Conservation (phyloP, 2,888 invertebrate genomes). For the Andrena fulva region DNA sequence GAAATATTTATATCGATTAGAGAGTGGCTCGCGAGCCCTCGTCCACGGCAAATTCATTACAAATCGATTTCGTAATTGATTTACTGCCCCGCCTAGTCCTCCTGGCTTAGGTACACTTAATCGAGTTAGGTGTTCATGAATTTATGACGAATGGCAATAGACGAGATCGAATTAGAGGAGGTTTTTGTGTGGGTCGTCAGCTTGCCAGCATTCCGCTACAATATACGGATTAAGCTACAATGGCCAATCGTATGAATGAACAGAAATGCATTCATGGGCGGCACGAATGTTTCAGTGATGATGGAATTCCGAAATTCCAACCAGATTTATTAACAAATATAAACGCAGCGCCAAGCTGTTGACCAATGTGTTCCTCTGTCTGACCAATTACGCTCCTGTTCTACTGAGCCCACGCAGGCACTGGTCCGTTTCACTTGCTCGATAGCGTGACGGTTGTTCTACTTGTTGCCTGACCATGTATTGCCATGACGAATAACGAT, state of each 20-base stretch:
- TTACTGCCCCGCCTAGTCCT: not conserved
- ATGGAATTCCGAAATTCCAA: not conserved
- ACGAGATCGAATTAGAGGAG: not conserved
- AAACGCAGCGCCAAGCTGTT: not conserved
- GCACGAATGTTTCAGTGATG: not conserved
- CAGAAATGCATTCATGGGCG: not conserved
- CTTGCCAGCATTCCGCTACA: not conserved
- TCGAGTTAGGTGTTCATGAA: slow-evolving; percentile 26
- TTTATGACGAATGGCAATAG: slow-evolving; percentile 21
- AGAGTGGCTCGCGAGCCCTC: slow-evolving; percentile 22
- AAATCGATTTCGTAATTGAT: slow-evolving; percentile 41
- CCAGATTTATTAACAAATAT: not conserved
- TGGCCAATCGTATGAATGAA: not conserved
- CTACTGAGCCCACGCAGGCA: slow-evolving; percentile 7
- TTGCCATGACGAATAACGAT: not conserved
- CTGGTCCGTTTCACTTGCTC: not conserved
- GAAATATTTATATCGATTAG: slow-evolving; percentile 44
- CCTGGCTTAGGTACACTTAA: slow-evolving; percentile 17
- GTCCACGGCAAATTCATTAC: slow-evolving; percentile 51
- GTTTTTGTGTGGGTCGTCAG: not conserved
- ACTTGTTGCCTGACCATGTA: too few species aligned
- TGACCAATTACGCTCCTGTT: not conserved
- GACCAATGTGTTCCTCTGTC: not conserved
- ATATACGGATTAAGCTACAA: not conserved
- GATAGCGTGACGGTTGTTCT: not conserved